phyloP scores from a whole-genome alignment of 1,140 invertebrate species.

The Mya arenaria region DNA sequence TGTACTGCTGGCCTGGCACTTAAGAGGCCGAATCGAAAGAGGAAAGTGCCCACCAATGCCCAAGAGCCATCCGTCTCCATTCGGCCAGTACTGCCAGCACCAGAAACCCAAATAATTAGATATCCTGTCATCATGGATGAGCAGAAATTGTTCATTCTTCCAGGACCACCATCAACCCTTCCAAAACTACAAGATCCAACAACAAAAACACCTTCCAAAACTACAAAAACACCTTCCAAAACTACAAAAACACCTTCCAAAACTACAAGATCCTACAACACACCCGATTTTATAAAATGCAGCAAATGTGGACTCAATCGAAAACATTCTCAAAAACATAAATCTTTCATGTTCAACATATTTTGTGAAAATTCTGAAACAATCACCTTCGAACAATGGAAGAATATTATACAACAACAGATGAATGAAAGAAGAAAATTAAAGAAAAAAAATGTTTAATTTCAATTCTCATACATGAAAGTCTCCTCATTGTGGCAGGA shows the following conservation, averaged over 20 bases:
- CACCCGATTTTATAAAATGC: conserved; percentile 20
- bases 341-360: conserved; percentile 16
- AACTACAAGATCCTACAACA: conserved; percentile 5
- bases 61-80: background rate
- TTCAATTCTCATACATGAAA: no score
- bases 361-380: conserved; percentile 8
- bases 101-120: background rate
- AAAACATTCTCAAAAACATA: conserved; percentile 8
- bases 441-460: background rate
- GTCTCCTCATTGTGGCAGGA: background rate
- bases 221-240: background rate
- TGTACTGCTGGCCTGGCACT: conserved; percentile 43
- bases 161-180: background rate
- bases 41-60: background rate
- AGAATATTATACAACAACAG: conserved; percentile 1
- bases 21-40: conserved; percentile 15
- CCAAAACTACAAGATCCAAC: background rate
- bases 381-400: conserved; percentile 15
- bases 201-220: background rate
- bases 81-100: background rate
- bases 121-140: conserved; percentile 28
- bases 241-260: background rate
- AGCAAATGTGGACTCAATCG: conserved; percentile 25
- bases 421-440: conserved; percentile 22
- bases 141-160: conserved; percentile 8